phyloP scores from a whole-genome alignment of 2,888 invertebrate genomes.

The Clitarchus hookeri region DNA sequence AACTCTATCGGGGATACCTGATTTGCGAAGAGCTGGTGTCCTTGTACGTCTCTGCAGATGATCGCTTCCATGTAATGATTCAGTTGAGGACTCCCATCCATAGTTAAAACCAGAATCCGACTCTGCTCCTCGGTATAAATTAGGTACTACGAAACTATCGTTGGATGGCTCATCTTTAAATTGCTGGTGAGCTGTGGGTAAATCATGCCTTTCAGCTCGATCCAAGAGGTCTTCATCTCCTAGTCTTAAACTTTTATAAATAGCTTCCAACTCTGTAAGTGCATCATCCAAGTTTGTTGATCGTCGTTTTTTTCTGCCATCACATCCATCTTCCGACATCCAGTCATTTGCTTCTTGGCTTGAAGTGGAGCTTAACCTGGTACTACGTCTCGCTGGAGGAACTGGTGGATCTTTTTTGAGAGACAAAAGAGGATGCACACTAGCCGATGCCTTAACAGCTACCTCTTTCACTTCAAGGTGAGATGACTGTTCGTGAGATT shows the following conservation, averaged over 20 bases:
- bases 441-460: not conserved
- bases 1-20: conserved; percentile 66
- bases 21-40: conserved; percentile 50
- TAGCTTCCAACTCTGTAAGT: conserved; percentile 86
- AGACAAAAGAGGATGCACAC: not conserved
- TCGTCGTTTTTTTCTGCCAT: conserved; percentile 53
- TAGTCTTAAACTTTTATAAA: conserved; percentile 84
- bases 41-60: conserved; percentile 41
- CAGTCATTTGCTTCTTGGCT: conserved; percentile 46
- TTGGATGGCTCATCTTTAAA: conserved; percentile 32
- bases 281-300: conserved; percentile 86
- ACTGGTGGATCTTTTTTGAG: conserved; percentile 44
- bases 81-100: conserved; percentile 44
- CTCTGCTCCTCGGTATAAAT: conserved; percentile 49
- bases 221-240: conserved; percentile 82
- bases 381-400: conserved; percentile 51
- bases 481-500: conserved; percentile 38
- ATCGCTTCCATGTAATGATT: conserved; percentile 32
- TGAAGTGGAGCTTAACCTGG: conserved; percentile 45
- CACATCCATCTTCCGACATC: conserved; percentile 47
- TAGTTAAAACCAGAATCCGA: conserved; percentile 55
- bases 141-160: not conserved
- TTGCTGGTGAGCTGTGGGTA: conserved; percentile 49
- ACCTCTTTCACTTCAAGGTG: not conserved
- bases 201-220: conserved; percentile 74